Evolutionary conservation across 2,888 invertebrate genomes (phyloP).

Genomic region (Lycia hirtaria): DNA sequence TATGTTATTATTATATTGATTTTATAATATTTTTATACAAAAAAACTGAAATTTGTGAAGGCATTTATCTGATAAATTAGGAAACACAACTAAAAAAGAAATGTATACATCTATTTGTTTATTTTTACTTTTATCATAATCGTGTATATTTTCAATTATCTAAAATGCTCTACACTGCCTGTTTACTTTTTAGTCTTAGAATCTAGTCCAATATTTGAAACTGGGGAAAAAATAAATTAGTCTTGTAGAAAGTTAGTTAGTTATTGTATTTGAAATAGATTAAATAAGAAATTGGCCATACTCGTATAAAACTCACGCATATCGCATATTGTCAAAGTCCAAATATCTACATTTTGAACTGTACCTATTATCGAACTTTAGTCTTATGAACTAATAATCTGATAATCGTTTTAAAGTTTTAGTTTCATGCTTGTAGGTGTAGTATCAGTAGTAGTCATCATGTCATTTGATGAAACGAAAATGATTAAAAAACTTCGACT

Average conservation of each 20-base stretch:
- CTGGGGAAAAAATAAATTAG: background rate
- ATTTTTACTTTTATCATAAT: background rate
- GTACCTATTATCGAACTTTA: background rate
- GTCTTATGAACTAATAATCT: conserved; percentile 2
- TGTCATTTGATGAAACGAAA: too few relatives aligned
- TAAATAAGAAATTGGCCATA: background rate
- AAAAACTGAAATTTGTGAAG: conserved; percentile 13
- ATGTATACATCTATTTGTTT: background rate
- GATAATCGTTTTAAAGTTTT: too few relatives aligned
- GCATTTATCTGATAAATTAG: conserved; percentile 13
- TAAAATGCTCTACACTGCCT: background rate
- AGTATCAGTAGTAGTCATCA: too few relatives aligned
- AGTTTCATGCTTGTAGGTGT: too few relatives aligned
- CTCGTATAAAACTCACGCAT: conserved; percentile 17
- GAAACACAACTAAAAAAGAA: background rate
- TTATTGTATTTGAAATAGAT: background rate
- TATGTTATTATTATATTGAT: background rate
- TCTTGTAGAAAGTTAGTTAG: background rate
- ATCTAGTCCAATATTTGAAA: conserved; percentile 12
- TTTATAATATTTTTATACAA: conserved; percentile 12
- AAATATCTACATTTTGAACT: background rate
- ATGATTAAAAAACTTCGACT: too few relatives aligned
- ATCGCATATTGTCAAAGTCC: conserved; percentile 16
- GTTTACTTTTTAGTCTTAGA: conserved; percentile 7
- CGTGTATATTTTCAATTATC: background rate